Conservation (phyloP, 1,140 invertebrate genomes). For the Drosophila ironensis region DNA sequence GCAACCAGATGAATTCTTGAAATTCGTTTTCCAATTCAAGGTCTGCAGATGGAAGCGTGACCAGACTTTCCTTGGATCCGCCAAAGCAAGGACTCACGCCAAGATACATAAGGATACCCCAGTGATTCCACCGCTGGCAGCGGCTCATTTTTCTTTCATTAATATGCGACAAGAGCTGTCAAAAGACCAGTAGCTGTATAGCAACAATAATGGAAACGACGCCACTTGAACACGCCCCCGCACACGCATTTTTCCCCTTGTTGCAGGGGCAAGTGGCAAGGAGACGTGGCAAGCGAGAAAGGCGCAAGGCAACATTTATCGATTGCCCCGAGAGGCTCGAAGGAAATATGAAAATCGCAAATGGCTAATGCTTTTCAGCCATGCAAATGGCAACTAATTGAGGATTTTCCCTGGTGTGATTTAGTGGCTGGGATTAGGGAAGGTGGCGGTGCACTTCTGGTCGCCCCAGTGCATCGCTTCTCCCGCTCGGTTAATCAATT, state of each 20-base stretch:
- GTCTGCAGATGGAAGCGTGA: no score
- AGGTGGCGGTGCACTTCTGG: slow-evolving; percentile 8
- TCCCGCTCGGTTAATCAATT: slow-evolving; percentile 36
- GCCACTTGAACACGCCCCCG: slow-evolving; percentile 36
- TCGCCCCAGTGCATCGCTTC: slow-evolving; percentile 2
- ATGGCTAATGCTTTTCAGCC: slow-evolving; percentile 10
- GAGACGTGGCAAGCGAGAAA: background rate
- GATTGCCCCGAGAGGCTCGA: slow-evolving; percentile 11
- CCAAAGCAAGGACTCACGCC: slow-evolving; percentile 1
- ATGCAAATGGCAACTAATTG: slow-evolving; percentile 34
- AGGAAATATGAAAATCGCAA: slow-evolving; percentile 40
- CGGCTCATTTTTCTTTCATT: slow-evolving; percentile 41
- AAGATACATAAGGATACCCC: slow-evolving; percentile 14
- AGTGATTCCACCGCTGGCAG: slow-evolving; percentile 14
- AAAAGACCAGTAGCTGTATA: slow-evolving; percentile 20
- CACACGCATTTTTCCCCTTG: slow-evolving; percentile 10
- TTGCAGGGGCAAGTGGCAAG: background rate
- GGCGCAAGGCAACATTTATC: slow-evolving; percentile 8
- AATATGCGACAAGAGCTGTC: slow-evolving; percentile 23
- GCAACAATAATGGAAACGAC: slow-evolving; percentile 17
- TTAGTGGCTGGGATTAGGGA: slow-evolving; percentile 23
- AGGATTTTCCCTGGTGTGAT: slow-evolving; percentile 35
- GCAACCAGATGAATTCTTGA: no score
- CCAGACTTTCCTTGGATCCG: no score
- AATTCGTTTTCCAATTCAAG: no score